Conservation (phyloP, 2,888 invertebrate species). For the Shargacucullia verbasci region DNA sequence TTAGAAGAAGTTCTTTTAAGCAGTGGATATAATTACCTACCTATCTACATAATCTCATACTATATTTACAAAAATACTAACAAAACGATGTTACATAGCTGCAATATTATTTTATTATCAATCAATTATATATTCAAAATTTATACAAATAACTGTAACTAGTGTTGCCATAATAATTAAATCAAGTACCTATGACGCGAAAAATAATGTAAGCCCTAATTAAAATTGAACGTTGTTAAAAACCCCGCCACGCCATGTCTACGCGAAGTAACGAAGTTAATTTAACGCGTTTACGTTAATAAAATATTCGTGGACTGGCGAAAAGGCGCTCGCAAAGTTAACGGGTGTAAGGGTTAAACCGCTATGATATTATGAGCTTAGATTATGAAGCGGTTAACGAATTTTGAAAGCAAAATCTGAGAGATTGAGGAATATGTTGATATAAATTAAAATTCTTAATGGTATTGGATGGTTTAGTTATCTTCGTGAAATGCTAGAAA, state of each 20-base stretch:
- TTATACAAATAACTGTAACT: background rate
- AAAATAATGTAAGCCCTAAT: slow-evolving; percentile 53
- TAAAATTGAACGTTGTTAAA: slow-evolving; percentile 68
- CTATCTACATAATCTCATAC: too few relatives aligned
- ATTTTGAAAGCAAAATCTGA: slow-evolving; percentile 50
- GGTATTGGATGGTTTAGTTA: too few relatives aligned
- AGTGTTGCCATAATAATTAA: slow-evolving; percentile 3
- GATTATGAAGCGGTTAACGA: slow-evolving; percentile 57
- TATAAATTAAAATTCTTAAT: too few relatives aligned
- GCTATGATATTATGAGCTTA: slow-evolving; percentile 58
- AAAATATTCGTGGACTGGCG: slow-evolving; percentile 73
- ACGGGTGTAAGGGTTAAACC: slow-evolving; percentile 60
- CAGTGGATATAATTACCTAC: too few relatives aligned
- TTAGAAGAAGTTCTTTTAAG: too few relatives aligned
- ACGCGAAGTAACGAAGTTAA: slow-evolving; percentile 69
- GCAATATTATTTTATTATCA: too few relatives aligned
- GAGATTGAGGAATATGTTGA: slow-evolving; percentile 23
- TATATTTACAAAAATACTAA: too few relatives aligned
- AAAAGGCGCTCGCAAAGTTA: slow-evolving; percentile 63
- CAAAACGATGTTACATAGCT: too few relatives aligned
- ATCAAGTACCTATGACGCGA: too few relatives aligned
- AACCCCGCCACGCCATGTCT: slow-evolving; percentile 60
- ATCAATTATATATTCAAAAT: too few relatives aligned
- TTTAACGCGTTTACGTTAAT: slow-evolving; percentile 73
- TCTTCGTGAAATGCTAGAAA: too few relatives aligned